Conservation (phyloP, 30 jellyfish, hydroid and myxozoan genomes). For the Turritopsis dohrnii region DNA sequence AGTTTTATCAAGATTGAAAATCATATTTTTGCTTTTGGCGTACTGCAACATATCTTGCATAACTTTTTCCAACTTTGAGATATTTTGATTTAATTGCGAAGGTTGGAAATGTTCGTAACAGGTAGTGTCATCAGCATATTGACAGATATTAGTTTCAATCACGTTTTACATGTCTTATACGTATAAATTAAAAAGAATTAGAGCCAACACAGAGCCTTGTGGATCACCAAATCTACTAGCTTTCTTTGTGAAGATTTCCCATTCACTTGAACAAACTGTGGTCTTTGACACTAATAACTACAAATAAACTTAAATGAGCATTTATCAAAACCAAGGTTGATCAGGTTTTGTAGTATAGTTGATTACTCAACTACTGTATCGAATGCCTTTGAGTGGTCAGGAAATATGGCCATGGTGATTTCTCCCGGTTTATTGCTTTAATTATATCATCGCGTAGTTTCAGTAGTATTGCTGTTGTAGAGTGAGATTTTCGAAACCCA, state of each 20-base stretch:
- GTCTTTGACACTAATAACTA: background rate
- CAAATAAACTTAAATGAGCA: background rate
- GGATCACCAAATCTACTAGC: background rate
- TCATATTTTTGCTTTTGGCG: too few species aligned
- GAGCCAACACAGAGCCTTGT: background rate
- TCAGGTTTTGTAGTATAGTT: background rate
- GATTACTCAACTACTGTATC: background rate
- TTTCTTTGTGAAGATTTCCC: background rate
- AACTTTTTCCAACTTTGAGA: background rate
- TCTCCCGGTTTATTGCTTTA: background rate
- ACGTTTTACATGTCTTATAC: background rate
- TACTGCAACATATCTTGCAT: too few species aligned
- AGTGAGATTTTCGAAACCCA: background rate
- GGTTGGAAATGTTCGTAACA: background rate
- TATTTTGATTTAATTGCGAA: background rate
- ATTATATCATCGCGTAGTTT: background rate
- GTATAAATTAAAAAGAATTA: background rate
- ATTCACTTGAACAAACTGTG: background rate
- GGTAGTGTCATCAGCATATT: background rate
- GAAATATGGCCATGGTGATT: background rate
- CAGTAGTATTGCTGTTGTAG: background rate
- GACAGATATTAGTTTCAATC: background rate
- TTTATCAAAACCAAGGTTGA: background rate
- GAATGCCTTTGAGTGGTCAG: background rate
- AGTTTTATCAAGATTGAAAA: too few species aligned